Base-by-base conservation (phyloP, 2,888 invertebrate genomes). In the Nomada lathburiana region DNA sequence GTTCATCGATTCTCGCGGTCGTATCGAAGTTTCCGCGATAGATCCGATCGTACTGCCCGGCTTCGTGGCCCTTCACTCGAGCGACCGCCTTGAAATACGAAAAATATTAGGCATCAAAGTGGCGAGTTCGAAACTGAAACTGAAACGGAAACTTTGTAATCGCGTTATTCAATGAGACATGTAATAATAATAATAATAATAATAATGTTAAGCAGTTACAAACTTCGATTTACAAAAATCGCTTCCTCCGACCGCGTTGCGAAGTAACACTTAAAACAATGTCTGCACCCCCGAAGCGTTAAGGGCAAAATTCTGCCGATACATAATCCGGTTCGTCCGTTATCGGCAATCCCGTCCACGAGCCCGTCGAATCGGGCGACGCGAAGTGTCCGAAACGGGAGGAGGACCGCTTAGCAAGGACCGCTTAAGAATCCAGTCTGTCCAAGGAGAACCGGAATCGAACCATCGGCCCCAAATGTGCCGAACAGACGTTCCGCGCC, bases 1-100 rank as follows among this genome's bases (percentile, higher is more conserved):
- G 80, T 86, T 77, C 75, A 53, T 20, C 36, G 62, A 57, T 68
- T 52, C 2, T 20, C 42, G 67, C 67, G 55, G 10, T 36, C 1
- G 18, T 57, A 53, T 72, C 72, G 18, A 57, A 50, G 52, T 53
- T 68, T 68, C 13, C 26, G 18, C 76, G 5, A 18, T 11, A 7
- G 18, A n/a, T 10, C 0, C 36, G 52, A 23, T 52, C 36, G n/a
- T 29, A 18, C 16, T 26, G 16, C 16, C 20, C 16, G 9, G 5
- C 16, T 16, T 20, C 59, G 26, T 29, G 16, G 3, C 16, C 47
- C 13, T 29, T 59, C 26, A 9, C 59, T 18, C 16, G 29, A 18
- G 59, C 9, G n/a, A 10, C 36, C 29, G 18, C 16, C 2, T 10
- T 0, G 29, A 36, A 5, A n/a, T 53, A 7, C n/a, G 1, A 9